Evolutionary conservation across 2,888 invertebrate species (phyloP), one percentile per base, ranked within the genome.

Genomic region (Phaedon cochleariae): DNA sequence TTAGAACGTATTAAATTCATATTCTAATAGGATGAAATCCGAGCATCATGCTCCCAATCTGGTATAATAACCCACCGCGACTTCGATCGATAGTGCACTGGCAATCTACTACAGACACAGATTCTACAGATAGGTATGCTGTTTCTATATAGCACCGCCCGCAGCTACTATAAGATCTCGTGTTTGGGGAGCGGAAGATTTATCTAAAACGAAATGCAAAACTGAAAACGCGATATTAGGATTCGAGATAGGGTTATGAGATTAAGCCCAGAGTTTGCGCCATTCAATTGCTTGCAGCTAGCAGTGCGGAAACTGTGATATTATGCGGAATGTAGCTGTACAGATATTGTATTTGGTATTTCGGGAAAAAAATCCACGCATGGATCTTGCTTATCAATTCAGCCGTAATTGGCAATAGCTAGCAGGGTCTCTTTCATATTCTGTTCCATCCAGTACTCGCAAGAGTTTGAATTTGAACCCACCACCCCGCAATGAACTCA

Each of bases 11-110:
- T 4, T 7, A 12, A 41, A 34, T 41, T 15, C 41, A 41, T 41
- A 41, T 41, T 41, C 41, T 41, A 41, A 41, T n/a, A 41, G 41
- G 41, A 41, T 41, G 3, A 41, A 41, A 41, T 41, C 41, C 4
- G 3, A 2, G 6, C 15, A 41, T 41, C 12, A 41, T 12, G 15
- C 15, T 41, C 12, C 15, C 41, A 41, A 15, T 41, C 15, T 41
- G 15, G 41, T 41, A n/a, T n/a, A 41, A 41, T 41, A 41, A 41
- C 41, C 41, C 15, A 15, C 41, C 6, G 6, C 15, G n/a, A 41
- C 12, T 34, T 34, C 41, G 41, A 41, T 41, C 41, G 41, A 41
- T 41, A 31, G 31, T 53, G 26, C 52, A 53, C 21, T 17, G 52
- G 41, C 37, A 55, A 55, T 55, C 55, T 55, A 55, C 41, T n/a